Conservation (phyloP, 2,888 invertebrate species). For the Sturmia bella region DNA sequence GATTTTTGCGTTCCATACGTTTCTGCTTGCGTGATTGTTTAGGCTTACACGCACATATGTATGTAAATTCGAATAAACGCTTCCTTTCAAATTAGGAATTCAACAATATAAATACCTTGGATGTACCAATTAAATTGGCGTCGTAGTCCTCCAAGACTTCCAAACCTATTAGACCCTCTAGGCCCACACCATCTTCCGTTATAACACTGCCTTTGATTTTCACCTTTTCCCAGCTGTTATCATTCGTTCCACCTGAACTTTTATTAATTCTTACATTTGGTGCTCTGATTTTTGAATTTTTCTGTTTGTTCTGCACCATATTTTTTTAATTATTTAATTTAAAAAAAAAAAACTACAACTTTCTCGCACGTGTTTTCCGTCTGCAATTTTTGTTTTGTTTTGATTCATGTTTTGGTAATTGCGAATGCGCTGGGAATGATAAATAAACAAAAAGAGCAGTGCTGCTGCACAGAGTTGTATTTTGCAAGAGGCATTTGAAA, state of each 20-base stretch:
- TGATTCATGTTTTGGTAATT: slow-evolving; percentile 29
- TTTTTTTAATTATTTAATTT: slow-evolving; percentile 15
- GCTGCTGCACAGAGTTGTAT: slow-evolving; percentile 12
- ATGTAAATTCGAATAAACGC: not conserved
- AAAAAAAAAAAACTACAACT: not conserved
- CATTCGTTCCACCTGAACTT: slow-evolving; percentile 20
- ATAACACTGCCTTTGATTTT: slow-evolving; percentile 84
- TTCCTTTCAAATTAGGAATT: not conserved
- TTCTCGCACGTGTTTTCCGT: slow-evolving; percentile 67
- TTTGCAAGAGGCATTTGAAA: too few species aligned
- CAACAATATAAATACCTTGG: slow-evolving; percentile 79
- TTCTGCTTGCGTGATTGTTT: slow-evolving; percentile 65
- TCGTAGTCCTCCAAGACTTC: slow-evolving; percentile 90
- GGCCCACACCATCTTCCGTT: slow-evolving; percentile 81
- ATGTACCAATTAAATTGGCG: slow-evolving; percentile 80
- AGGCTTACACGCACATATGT: slow-evolving; percentile 23
- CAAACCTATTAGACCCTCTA: slow-evolving; percentile 88
- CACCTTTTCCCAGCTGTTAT: slow-evolving; percentile 85
- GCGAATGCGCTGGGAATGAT: not conserved
- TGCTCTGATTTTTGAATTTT: slow-evolving; percentile 58
- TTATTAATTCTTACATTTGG: slow-evolving; percentile 42
- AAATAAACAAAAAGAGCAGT: not conserved
- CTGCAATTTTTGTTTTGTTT: slow-evolving; percentile 64
- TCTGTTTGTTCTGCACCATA: slow-evolving; percentile 64
- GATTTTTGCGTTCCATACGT: slow-evolving; percentile 64